A percentile compares a stretch with the other conserved stretches of the same genome.
Evolutionary conservation across 2,888 invertebrate genomes (phyloP).

Genomic region (Lacanobia wlatinum): DNA sequence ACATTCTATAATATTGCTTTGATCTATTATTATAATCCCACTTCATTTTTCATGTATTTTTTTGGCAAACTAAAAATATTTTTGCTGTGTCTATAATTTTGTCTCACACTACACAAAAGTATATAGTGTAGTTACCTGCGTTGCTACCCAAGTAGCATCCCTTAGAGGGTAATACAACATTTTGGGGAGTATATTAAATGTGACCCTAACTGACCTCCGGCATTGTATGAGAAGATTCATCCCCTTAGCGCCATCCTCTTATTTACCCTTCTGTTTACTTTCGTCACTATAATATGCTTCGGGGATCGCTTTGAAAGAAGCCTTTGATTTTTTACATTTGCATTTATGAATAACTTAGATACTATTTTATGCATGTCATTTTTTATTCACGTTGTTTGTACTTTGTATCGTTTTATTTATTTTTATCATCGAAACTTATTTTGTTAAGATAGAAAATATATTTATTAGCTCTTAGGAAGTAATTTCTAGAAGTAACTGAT

Average conservation of each 20-base stretch:
- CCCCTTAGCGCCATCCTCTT: constrained; percentile 67
- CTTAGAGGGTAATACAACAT: constrained; percentile 76
- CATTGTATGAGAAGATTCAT: constrained; percentile 70
- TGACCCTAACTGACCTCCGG: constrained; percentile 74
- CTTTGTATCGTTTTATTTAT: neutral
- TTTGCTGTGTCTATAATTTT: constrained; percentile 24
- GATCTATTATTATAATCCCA: neutral
- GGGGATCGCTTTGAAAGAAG: constrained; percentile 30
- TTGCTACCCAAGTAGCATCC: constrained; percentile 67
- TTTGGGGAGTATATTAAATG: constrained; percentile 75
- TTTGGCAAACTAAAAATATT: neutral
- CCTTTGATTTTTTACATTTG: constrained; percentile 52
- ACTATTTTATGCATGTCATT: constrained; percentile 6
- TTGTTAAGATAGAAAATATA: neutral
- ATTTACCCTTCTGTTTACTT: constrained; percentile 53
- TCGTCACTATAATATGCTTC: constrained; percentile 49
- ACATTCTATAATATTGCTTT: neutral
- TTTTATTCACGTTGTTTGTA: constrained; percentile 4
- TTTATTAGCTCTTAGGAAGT: neutral
- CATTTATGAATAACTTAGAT: constrained; percentile 41
- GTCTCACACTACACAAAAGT: constrained; percentile 44
- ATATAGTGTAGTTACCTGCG: constrained; percentile 66
- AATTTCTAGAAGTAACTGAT: neutral
- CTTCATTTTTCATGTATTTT: neutral
- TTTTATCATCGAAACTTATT: neutral